Evolutionary conservation across 2,888 invertebrate species (phyloP).

Genomic region (Helleia helle): DNA sequence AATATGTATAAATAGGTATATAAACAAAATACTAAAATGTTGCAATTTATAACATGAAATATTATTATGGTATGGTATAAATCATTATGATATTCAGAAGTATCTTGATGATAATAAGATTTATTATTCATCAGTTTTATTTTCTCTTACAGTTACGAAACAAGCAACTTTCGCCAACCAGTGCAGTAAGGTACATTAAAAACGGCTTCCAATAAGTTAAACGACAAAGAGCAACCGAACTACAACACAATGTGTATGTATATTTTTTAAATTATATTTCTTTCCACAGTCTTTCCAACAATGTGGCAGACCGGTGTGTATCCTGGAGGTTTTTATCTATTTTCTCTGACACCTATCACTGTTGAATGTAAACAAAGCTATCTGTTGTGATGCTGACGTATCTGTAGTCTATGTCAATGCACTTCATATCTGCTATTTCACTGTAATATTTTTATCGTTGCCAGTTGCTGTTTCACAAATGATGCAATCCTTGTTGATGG

Average conservation of each 20-base stretch:
- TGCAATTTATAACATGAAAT: no score
- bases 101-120: background rate
- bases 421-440: background rate
- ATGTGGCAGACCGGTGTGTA: conserved; percentile 69
- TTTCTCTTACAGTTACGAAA: background rate
- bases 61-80: no score
- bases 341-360: conserved; percentile 19
- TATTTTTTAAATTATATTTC: conserved; percentile 20
- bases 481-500: no score
- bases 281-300: conserved; percentile 37
- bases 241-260: conserved; percentile 72
- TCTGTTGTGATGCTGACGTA: background rate
- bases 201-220: conserved; percentile 58
- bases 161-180: background rate
- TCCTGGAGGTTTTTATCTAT: conserved; percentile 54
- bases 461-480: no score
- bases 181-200: conserved; percentile 22
- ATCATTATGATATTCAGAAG: no score
- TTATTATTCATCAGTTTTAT: background rate
- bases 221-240: conserved; percentile 51
- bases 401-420: background rate
- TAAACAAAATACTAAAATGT: no score
- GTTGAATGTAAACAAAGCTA: conserved; percentile 10
- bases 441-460: no score
- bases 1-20: no score